Conservation (phyloP, 92 coral and sea anemone species). For the Phenganax subtilis region DNA sequence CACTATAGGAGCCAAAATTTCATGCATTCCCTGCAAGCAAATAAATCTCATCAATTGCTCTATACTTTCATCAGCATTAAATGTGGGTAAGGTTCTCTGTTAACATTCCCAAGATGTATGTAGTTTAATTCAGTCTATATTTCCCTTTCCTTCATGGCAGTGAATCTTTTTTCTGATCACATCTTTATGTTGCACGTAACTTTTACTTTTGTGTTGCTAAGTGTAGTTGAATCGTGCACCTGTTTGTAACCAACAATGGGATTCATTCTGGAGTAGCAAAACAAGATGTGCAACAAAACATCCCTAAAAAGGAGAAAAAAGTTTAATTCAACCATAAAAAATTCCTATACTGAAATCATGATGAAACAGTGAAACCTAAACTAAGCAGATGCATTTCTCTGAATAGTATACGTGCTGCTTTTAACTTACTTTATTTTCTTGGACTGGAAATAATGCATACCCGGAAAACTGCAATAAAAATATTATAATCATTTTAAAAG, state of each 20-base stretch:
- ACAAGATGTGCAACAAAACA: conserved; percentile 75
- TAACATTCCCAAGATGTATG: no score
- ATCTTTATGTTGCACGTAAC: not conserved
- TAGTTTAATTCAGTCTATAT: no score
- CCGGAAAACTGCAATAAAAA: conserved; percentile 67
- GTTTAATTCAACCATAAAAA: not conserved
- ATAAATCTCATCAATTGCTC: not conserved
- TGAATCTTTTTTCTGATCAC: no score
- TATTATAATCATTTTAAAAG: not conserved
- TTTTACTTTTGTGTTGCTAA: not conserved
- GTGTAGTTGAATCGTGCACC: conserved; percentile 36
- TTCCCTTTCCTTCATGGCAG: no score
- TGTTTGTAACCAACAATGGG: conserved; percentile 84
- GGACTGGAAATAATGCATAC: conserved; percentile 75
- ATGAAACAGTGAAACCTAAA: not conserved
- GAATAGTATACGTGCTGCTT: not conserved
- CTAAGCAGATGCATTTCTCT: not conserved
- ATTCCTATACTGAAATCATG: not conserved
- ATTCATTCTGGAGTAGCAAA: conserved; percentile 78
- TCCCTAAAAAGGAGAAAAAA: conserved; percentile 51
- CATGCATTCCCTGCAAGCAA: conserved; percentile 87
- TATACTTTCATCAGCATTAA: not conserved
- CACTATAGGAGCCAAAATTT: conserved; percentile 83
- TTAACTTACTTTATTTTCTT: conserved; percentile 73
- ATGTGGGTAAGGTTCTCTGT: not conserved